Evolutionary conservation across 2,888 invertebrate species (phyloP).

Genomic region (Drosophila stalkeri): DNA sequence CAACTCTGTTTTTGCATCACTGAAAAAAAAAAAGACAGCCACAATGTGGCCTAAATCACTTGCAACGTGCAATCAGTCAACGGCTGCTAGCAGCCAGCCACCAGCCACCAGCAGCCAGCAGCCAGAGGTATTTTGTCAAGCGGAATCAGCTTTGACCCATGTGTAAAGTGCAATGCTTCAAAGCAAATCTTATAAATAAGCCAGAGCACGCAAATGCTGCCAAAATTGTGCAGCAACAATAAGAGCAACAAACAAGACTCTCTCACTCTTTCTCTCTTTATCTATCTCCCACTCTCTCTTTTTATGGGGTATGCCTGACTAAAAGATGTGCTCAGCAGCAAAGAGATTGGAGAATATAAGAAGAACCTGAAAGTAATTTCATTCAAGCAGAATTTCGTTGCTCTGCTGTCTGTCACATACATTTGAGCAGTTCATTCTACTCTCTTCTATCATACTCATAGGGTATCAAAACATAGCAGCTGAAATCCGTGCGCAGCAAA

Average conservation of each 20-base stretch:
- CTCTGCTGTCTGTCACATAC: too few species aligned
- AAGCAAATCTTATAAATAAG: slow-evolving; percentile 77
- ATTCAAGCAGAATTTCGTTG: neutral
- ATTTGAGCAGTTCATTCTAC: neutral
- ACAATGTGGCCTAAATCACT: slow-evolving; percentile 43
- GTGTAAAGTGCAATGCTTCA: slow-evolving; percentile 65
- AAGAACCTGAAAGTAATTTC: too few species aligned
- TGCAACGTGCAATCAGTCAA: slow-evolving; percentile 66
- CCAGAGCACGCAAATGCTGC: slow-evolving; percentile 56
- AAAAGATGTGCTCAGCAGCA: neutral
- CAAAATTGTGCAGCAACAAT: slow-evolving; percentile 38
- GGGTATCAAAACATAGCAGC: slow-evolving; percentile 25
- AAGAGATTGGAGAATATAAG: neutral
- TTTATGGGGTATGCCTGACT: neutral
- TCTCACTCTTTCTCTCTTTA: too few species aligned
- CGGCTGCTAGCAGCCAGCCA: slow-evolving; percentile 43
- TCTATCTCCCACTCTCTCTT: too few species aligned
- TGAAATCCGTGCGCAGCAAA: slow-evolving; percentile 51
- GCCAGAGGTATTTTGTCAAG: slow-evolving; percentile 64
- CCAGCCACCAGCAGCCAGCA: slow-evolving; percentile 42
- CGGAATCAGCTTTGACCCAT: slow-evolving; percentile 69
- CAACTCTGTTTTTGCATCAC: neutral
- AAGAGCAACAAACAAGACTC: slow-evolving; percentile 3
- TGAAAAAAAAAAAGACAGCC: slow-evolving; percentile 19
- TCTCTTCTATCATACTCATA: neutral